Percentiles rank a stretch among this genome's conserved stretches.
These are phyloP conservation scores for Melolontha melolontha DNA, from an alignment of 2,888 invertebrate genomes.

Conservation along the genomic window DNA sequence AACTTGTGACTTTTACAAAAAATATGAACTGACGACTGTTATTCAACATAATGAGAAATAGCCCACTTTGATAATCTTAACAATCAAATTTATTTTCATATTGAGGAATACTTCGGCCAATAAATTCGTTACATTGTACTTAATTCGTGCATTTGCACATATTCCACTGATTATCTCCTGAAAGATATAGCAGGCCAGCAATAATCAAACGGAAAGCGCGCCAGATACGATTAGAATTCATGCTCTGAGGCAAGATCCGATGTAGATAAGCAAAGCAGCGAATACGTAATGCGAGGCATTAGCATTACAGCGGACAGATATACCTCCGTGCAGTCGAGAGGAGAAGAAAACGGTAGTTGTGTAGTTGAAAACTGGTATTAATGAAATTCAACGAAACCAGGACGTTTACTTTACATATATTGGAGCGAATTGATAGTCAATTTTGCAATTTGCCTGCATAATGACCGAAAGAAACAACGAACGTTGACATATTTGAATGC, in stretches of 20 bases:
- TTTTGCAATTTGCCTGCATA: conserved; percentile 23
- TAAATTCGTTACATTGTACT: too few relatives aligned
- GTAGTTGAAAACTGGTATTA: conserved; percentile 7
- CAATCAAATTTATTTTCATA: too few relatives aligned
- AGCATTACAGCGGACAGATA: conserved; percentile 19
- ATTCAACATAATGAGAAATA: too few relatives aligned
- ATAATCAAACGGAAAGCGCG: not conserved
- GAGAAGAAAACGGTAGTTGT: conserved; percentile 5
- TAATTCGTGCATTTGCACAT: not conserved
- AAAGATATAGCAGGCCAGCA: too few relatives aligned
- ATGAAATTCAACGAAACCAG: conserved; percentile 26
- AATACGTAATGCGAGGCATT: conserved; percentile 27
- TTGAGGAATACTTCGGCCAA: too few relatives aligned
- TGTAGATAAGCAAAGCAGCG: conserved; percentile 25
- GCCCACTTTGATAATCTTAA: too few relatives aligned
- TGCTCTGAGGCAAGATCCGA: conserved; percentile 26
- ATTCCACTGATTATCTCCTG: conserved; percentile 9
- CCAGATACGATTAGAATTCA: conserved; percentile 20
- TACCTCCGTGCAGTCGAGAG: not conserved
- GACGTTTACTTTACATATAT: conserved; percentile 14
- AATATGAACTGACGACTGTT: too few relatives aligned
- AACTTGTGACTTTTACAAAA: too few relatives aligned
- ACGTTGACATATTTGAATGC: not conserved
- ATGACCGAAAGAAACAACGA: not conserved
- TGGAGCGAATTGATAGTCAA: conserved; percentile 1